Percentiles rank a stretch among this genome's conserved stretches.
These are phyloP conservation scores for Neolamprologus cancellatus DNA, from an alignment of 2,113 vertebrate genomes.

Conservation along the genomic window DNA sequence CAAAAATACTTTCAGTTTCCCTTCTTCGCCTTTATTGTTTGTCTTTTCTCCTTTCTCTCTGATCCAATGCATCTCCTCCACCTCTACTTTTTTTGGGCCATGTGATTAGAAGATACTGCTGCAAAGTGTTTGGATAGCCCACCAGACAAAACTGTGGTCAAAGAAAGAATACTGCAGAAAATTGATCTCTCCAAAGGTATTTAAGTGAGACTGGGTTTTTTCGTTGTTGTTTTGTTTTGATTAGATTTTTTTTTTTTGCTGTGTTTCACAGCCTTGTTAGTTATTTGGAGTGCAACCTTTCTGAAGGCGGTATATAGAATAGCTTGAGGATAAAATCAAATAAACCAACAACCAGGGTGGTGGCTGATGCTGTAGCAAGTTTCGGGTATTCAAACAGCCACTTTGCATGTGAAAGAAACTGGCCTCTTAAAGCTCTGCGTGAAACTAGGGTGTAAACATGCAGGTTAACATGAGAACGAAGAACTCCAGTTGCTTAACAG, in stretches of 20 bases:
- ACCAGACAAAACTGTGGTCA: conserved; percentile 54
- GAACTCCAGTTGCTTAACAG: conserved; percentile 23
- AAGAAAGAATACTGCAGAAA: conserved; percentile 79
- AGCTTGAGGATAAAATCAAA: not conserved
- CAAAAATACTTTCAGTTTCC: not conserved
- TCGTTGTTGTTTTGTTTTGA: not conserved
- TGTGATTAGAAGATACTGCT: conserved; percentile 76
- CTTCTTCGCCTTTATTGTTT: not conserved
- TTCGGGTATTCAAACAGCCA: not conserved
- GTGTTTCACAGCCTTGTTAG: not conserved
- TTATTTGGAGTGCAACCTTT: not conserved
- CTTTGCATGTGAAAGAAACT: conserved; percentile 41
- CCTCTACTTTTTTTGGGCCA: not conserved
- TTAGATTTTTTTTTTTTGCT: not conserved
- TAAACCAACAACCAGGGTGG: conserved; percentile 11
- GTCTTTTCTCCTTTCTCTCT: not conserved
- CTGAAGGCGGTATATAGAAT: not conserved
- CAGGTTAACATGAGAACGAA: conserved; percentile 35
- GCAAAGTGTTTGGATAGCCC: conserved; percentile 77
- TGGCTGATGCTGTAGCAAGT: conserved; percentile 5
- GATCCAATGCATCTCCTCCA: not conserved
- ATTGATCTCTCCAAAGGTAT: conserved; percentile 82
- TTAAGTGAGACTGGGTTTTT: not conserved
- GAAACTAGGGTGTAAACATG: conserved; percentile 31
- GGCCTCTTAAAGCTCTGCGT: conserved; percentile 23